These are phyloP conservation scores for Petrocephalus microphthalmus DNA, from an alignment of 2,113 vertebrate species.

Conservation along the genomic window DNA sequence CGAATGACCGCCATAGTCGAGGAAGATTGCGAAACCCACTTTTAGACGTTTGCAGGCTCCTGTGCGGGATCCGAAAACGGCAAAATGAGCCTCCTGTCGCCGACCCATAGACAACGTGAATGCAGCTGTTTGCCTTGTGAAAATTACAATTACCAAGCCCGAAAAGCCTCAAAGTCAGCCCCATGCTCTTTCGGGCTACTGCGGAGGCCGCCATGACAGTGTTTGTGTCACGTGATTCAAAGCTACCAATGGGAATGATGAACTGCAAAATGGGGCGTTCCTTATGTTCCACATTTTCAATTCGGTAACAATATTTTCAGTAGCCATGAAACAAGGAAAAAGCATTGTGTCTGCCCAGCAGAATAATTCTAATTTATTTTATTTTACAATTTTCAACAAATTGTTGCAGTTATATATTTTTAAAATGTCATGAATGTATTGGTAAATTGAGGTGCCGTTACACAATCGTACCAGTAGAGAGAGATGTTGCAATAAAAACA, in stretches of 20 bases:
- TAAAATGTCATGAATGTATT: not conserved
- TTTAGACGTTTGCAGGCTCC: conserved; percentile 54
- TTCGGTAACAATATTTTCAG: not conserved
- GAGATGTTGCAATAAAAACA: conserved; percentile 10
- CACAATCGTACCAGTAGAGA: not conserved
- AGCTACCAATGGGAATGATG: conserved; percentile 40
- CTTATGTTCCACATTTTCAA: not conserved
- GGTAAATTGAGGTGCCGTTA: not conserved
- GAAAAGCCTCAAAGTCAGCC: conserved; percentile 55
- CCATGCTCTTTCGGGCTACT: conserved; percentile 51
- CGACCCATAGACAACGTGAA: not conserved
- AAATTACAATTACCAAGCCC: conserved; percentile 49
- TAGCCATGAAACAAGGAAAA: not conserved
- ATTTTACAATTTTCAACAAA: not conserved
- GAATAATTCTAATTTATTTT: not conserved
- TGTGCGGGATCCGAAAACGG: conserved; percentile 42
- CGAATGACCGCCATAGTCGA: not conserved
- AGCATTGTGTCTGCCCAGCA: not conserved
- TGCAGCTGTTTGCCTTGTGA: conserved; percentile 36
- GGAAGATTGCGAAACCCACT: conserved; percentile 40
- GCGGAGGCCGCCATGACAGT: conserved; percentile 60
- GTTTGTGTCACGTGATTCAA: conserved; percentile 53
- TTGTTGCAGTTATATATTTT: not conserved
- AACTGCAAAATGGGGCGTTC: not conserved
- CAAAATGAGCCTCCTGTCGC: conserved; percentile 26